Conservation (phyloP, 2,113 vertebrate genomes). For the Paralichthys olivaceus region DNA sequence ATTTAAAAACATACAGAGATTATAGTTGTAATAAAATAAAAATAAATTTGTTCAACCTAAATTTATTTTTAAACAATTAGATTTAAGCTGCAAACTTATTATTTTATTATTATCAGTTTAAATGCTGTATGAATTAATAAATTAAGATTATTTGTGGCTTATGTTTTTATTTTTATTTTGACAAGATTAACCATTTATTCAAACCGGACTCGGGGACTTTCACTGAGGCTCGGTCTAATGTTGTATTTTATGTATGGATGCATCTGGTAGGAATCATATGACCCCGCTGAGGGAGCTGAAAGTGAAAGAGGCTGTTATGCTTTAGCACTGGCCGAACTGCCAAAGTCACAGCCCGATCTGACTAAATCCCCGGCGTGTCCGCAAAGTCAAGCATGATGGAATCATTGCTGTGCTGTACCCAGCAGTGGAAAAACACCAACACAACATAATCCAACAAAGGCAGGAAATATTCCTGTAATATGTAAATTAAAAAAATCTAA, state of each 20-base stretch:
- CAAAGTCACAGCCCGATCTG: conserved; percentile 58
- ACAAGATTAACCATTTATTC: conserved; percentile 40
- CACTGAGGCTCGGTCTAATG: conserved; percentile 17
- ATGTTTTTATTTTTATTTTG: conserved; percentile 16
- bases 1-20: not conserved
- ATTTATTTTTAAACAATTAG: not conserved
- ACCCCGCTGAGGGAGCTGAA: conserved; percentile 65
- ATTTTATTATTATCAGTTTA: not conserved
- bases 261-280: conserved; percentile 72
- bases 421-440: conserved; percentile 17
- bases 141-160: not conserved
- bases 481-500: not conserved
- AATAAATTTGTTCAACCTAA: not conserved
- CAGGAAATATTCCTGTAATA: conserved; percentile 3
- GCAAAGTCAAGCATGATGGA: conserved; percentile 61
- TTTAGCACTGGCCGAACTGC: conserved; percentile 63
- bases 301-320: conserved; percentile 74
- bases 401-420: conserved; percentile 38
- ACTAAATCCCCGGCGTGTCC: conserved; percentile 63
- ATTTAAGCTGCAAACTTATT: not conserved
- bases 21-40: not conserved
- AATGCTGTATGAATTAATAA: not conserved
- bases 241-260: conserved; percentile 69
- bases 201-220: conserved; percentile 25
- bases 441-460: conserved; percentile 8